Base-by-base conservation (phyloP, 2,888 invertebrate genomes). In the Escarpia spicata region DNA sequence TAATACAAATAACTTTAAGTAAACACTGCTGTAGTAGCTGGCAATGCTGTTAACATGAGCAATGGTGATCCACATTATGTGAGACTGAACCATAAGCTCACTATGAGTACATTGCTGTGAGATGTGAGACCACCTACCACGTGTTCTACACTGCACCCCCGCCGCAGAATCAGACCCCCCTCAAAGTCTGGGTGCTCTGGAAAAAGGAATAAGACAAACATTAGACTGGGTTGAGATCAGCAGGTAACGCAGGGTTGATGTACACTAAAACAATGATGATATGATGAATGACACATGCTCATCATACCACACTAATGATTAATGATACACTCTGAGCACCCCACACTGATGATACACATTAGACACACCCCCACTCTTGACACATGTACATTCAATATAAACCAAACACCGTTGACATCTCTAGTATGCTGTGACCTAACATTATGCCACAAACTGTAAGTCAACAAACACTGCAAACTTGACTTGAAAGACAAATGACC, bases 141-240 rank as follows among this genome's bases (percentile, higher is more conserved):
- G 96, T 99, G 99, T 97, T 99, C 99, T 31, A 99, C 98, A 0
- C 98, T 98, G 92, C 99, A 98, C 9, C 99, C 99, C 97, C 96
- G 96, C 95, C 99, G 97, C 94, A 99, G 97, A 97, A 99, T 99
- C 92, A 99, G 97, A 43, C 99, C 99, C 96, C 99, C 99, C 92
- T 98, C 98, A 96, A 99, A 99, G 97, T 99, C 99, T 94, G 99
- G 99, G 15, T 98, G 98, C 96, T 98, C 98, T 94, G 94, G 44
- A 94, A 94, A 92, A 91, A 90, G 26, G 90, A 92, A 26, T 44
- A 58, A 92, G 92, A 43, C 44, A 31, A 75, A 75, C 75, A 6
- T 26, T 75, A 26, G 26, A 26, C 75, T 75, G 26, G 75, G 75
- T 26, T 26, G n/a, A 26, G 75, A 15, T 12, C 52, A 52, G 52